Base-by-base conservation (phyloP, 2,797 vertebrate genomes). In the Ctenopoma multispine region DNA sequence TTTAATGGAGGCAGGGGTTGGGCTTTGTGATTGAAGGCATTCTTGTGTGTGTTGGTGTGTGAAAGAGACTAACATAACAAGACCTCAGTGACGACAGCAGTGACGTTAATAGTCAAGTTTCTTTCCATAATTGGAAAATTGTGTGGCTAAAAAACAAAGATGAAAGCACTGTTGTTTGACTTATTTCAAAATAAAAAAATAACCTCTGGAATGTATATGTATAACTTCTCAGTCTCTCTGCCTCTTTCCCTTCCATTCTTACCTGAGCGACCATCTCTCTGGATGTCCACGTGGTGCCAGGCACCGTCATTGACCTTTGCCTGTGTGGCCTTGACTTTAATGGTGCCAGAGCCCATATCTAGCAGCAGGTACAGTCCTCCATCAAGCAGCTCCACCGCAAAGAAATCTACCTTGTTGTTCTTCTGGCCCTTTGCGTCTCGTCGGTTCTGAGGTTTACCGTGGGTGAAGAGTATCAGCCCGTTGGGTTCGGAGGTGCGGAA, bases 201-300 rank as follows among this genome's bases (percentile, higher is more conserved):
- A 2, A 55, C 7, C 11, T 59, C 2, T 18, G 11, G 38, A 21
- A 12, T 38, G 2, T 27, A 1, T 20, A n/a, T n/a, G n/a, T 10
- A 8, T 46, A n/a, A 21, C 21, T 18, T 38, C n/a, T 0, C 23
- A 21, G 49, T 43, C 7, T 51, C 27, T 10, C 7, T 27, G 14
- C 38, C 36, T 18, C 7, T 44, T 48, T 31, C 20, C 21, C 1
- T 47, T 17, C 20, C 21, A 2, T 47, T 17, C 92, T 87, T 89
- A 99, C 97, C 97, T 89, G 98, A 98, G 94, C 98, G 94, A 34
- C 97, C 97, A 1, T 99, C 98, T 72, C 98, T 93, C 79, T 99
- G 98, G 87, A 99, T 98, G 86, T 99, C 98, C 92, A 99, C 98
- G 0, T 99, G 98, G 92, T 98, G 97, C 98, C 98, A 99, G 75